phyloP scores from a whole-genome alignment of 2,113 vertebrate genomes.

The Gymnogyps californianus region DNA sequence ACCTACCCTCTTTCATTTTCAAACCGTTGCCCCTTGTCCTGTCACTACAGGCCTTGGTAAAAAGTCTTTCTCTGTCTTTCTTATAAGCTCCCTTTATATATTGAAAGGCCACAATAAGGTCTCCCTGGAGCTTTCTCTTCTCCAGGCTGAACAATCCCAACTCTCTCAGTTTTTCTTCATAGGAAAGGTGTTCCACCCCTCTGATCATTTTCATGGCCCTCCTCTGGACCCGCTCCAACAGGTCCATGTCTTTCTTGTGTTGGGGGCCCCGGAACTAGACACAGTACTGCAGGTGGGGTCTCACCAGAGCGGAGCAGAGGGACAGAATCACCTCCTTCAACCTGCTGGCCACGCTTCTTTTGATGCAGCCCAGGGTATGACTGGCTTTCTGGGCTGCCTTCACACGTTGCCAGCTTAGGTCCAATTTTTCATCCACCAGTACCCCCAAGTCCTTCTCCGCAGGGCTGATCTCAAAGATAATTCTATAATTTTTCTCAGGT shows the following conservation, averaged over 20 bases:
- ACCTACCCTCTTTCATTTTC: neutral
- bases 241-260: neutral
- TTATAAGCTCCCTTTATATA: neutral
- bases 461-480: neutral
- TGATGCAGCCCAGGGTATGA: neutral
- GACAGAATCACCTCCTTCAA: neutral
- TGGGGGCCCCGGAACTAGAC: fast-evolving
- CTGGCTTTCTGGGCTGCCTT: neutral
- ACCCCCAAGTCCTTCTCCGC: neutral
- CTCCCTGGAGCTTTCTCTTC: neutral
- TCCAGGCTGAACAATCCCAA: neutral
- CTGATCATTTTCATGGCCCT: neutral
- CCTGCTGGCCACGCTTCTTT: neutral
- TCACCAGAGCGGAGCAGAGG: neutral
- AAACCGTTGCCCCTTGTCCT: neutral
- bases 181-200: neutral
- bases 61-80: neutral
- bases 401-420: neutral
- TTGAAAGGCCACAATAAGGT: neutral
- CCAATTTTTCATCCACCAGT: neutral
- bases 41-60: neutral
- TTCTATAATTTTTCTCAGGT: neutral
- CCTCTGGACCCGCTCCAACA: neutral
- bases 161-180: neutral
- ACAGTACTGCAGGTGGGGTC: neutral